A percentile compares a stretch with the other conserved stretches of the same genome.
phyloP scores from a whole-genome alignment of 2,888 invertebrate genomes.

The Cephonodes hylas region DNA sequence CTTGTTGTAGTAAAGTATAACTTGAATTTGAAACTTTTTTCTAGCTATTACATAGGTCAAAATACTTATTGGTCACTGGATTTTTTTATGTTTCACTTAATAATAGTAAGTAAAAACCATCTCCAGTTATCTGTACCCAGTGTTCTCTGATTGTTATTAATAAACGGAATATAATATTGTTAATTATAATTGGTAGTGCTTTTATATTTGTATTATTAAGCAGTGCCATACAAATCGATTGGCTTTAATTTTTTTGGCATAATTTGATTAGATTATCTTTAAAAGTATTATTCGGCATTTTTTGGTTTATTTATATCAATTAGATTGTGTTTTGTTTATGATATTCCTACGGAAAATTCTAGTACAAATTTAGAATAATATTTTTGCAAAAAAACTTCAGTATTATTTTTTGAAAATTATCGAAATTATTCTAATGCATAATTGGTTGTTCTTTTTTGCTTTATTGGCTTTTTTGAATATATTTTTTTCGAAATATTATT shows the following conservation, averaged over 20 bases:
- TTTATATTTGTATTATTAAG: background rate
- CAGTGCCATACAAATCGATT: background rate
- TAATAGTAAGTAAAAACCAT: too few species aligned
- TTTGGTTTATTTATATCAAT: background rate
- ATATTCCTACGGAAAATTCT: background rate
- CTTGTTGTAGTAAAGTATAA: too few species aligned
- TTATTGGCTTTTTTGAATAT: background rate
- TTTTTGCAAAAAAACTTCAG: too few species aligned
- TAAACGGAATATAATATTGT: background rate
- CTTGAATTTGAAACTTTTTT: too few species aligned
- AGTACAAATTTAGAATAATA: background rate
- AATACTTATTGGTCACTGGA: too few species aligned
- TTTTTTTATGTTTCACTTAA: too few species aligned
- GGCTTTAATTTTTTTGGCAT: background rate
- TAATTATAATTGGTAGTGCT: background rate
- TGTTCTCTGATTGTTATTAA: too few species aligned
- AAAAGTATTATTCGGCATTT: background rate
- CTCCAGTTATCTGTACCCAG: too few species aligned
- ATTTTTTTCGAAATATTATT: too few species aligned
- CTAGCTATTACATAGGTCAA: too few species aligned
- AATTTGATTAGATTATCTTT: background rate
- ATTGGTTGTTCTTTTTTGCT: constrained; percentile 7
- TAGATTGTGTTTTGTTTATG: background rate
- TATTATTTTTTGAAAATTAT: constrained; percentile 5
- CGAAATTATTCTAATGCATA: background rate